Conservation (phyloP, 2,888 invertebrate genomes). For the Ectropis crepuscularia region DNA sequence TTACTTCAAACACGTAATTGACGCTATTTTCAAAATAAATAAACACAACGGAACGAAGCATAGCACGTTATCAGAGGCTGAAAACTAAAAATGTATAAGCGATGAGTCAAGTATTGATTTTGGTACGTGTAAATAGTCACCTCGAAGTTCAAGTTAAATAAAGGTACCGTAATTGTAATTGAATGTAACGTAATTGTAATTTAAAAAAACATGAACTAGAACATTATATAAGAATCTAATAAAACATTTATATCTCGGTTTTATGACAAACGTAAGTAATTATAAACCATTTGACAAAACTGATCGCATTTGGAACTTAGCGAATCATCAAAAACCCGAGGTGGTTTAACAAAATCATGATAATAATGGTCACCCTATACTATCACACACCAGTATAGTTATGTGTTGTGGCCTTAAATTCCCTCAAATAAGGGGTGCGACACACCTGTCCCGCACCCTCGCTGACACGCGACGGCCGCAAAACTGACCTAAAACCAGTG, state of each 20-base stretch:
- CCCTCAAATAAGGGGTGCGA: slow-evolving; percentile 78
- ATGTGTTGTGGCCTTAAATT: slow-evolving; percentile 73
- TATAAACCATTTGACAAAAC: slow-evolving; percentile 29
- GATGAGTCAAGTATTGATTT: too few species aligned
- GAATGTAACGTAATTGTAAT: too few species aligned
- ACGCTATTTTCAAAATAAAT: background rate
- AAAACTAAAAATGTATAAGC: too few species aligned
- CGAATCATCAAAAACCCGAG: slow-evolving; percentile 11
- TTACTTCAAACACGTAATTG: background rate
- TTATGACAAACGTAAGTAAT: slow-evolving; percentile 18
- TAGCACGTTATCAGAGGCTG: too few species aligned
- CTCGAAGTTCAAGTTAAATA: too few species aligned
- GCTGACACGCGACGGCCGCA: slow-evolving; percentile 76
- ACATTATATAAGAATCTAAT: background rate
- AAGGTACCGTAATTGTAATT: too few species aligned
- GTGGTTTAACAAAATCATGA: slow-evolving; percentile 22
- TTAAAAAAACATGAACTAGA: too few species aligned
- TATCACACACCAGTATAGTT: slow-evolving; percentile 64
- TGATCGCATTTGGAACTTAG: slow-evolving; percentile 12
- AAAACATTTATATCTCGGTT: background rate
- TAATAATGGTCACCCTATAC: slow-evolving; percentile 58
- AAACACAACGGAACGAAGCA: too few species aligned
- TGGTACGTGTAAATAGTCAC: too few species aligned
- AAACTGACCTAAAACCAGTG: slow-evolving; percentile 63
- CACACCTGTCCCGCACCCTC: slow-evolving; percentile 82